phyloP scores from a whole-genome alignment of 2,113 vertebrate species.

The Platycercus adscitus region DNA sequence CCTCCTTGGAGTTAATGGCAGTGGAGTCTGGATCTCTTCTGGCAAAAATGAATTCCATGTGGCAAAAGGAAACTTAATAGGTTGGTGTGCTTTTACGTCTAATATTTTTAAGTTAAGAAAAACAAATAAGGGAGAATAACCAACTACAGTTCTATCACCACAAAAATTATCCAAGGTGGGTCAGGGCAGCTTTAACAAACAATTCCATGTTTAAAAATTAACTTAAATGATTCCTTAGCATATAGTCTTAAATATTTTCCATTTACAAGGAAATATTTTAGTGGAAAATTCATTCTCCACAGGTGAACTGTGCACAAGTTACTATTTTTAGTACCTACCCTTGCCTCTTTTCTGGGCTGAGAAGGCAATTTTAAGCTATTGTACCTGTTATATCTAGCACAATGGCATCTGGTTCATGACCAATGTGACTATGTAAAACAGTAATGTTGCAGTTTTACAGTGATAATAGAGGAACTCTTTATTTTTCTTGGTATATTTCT shows the following conservation, averaged over 20 bases:
- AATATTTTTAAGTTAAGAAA: neutral
- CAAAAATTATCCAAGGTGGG: neutral
- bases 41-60: conserved; percentile 94
- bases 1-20: conserved; percentile 86
- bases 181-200: neutral
- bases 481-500: neutral
- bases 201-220: neutral
- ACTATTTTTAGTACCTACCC: neutral
- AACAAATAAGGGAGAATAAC: neutral
- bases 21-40: conserved; percentile 93
- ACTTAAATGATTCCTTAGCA: neutral
- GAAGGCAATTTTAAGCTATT: neutral
- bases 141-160: neutral
- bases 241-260: neutral
- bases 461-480: neutral
- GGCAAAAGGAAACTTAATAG: conserved; percentile 89
- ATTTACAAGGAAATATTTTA: neutral
- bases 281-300: neutral
- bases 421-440: neutral
- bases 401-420: neutral
- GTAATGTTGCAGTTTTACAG: neutral
- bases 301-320: neutral
- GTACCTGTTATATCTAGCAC: neutral
- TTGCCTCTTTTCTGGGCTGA: neutral
- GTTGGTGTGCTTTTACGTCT: conserved; percentile 67